Conservation (phyloP, 2,888 invertebrate genomes). For the Hipparchia semele region DNA sequence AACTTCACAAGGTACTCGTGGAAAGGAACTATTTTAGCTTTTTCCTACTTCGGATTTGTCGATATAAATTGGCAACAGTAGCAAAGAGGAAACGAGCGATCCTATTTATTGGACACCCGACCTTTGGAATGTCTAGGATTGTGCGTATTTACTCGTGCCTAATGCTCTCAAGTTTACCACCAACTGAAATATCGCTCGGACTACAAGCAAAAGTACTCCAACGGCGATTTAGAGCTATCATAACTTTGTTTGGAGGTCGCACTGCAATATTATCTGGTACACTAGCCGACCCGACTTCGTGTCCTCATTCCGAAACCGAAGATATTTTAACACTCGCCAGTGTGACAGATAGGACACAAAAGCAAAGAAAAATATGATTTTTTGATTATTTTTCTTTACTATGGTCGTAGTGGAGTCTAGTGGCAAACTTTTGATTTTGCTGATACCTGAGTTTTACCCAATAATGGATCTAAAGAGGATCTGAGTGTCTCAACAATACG, state of each 20-base stretch:
- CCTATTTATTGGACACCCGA: not conserved
- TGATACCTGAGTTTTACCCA: too few relatives aligned
- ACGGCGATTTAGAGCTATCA: slow-evolving; percentile 13
- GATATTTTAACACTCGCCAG: not conserved
- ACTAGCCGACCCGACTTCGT: slow-evolving; percentile 5
- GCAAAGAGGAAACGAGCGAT: not conserved
- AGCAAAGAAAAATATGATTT: not conserved
- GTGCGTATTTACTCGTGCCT: slow-evolving; percentile 2
- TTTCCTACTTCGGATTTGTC: not conserved
- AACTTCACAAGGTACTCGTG: too few relatives aligned
- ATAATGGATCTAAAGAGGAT: too few relatives aligned
- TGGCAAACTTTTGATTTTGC: too few relatives aligned
- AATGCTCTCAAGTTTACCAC: slow-evolving; percentile 1
- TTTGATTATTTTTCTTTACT: too few relatives aligned
- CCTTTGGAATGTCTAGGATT: not conserved
- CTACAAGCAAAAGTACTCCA: slow-evolving; percentile 4
- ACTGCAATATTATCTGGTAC: slow-evolving; percentile 7
- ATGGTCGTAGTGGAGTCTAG: too few relatives aligned
- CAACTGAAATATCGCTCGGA: slow-evolving; percentile 3
- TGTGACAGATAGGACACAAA: not conserved
- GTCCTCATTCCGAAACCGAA: not conserved
- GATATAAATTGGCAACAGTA: not conserved
- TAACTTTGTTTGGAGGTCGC: slow-evolving; percentile 13
- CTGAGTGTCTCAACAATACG: too few relatives aligned
- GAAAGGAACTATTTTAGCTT: too few relatives aligned